These are phyloP conservation scores for Gryon sp. DNA, from an alignment of 1,140 invertebrate species.

Conservation along the genomic window DNA sequence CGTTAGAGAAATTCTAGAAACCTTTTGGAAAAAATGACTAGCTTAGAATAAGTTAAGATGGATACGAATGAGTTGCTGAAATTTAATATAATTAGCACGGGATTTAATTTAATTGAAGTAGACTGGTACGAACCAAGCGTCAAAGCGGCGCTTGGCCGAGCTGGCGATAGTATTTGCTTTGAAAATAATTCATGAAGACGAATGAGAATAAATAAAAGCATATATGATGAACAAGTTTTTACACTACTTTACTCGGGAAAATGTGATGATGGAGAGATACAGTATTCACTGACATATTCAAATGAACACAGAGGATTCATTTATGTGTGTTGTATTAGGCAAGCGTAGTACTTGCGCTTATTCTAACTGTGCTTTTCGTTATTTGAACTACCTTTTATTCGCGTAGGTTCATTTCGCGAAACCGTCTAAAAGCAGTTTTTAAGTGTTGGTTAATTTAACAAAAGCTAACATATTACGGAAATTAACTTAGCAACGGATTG, in stretches of 20 bases:
- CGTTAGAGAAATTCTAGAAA: no score
- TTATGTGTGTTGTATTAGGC: slow-evolving; percentile 43
- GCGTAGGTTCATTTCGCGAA: neutral
- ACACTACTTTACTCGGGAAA: slow-evolving; percentile 40
- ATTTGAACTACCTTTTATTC: slow-evolving; percentile 27
- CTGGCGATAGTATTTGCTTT: slow-evolving; percentile 41
- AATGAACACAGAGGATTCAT: slow-evolving; percentile 52
- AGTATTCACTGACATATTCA: slow-evolving; percentile 58
- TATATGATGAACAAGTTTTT: slow-evolving; percentile 59
- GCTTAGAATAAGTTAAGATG: slow-evolving; percentile 37
- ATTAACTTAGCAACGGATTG: slow-evolving; percentile 21
- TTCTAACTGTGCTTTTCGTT: slow-evolving; percentile 27
- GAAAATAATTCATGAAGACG: slow-evolving; percentile 60
- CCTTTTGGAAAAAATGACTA: no score
- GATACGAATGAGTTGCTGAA: slow-evolving; percentile 32
- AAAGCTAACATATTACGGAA: slow-evolving; percentile 37
- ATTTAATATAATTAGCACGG: slow-evolving; percentile 49
- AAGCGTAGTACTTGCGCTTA: slow-evolving; percentile 15
- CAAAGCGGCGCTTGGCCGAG: neutral
- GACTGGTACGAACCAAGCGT: neutral
- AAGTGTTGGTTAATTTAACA: slow-evolving; percentile 46
- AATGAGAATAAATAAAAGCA: slow-evolving; percentile 61
- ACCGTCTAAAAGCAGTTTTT: slow-evolving; percentile 28
- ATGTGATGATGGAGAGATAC: slow-evolving; percentile 44
- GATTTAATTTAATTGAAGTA: slow-evolving; percentile 54